A percentile compares a stretch with the other conserved stretches of the same genome.
Conservation (phyloP, 2,113 vertebrate genomes). For the Lamprologus lemairii region DNA sequence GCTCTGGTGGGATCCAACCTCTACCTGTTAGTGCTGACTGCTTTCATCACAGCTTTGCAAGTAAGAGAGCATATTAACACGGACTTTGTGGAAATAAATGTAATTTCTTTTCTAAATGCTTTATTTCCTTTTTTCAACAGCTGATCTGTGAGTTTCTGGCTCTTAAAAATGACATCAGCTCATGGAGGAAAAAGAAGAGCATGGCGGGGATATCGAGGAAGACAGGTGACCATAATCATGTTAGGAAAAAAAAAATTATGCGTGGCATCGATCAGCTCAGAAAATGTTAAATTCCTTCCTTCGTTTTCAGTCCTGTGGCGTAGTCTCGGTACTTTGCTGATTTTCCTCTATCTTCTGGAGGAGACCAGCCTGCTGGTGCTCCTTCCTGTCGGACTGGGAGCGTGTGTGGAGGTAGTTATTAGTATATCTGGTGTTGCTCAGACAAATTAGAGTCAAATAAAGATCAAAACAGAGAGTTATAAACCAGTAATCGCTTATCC, state of each 20-base stretch:
- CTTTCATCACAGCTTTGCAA: constrained; percentile 89
- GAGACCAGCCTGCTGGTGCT: constrained; percentile 89
- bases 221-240: constrained; percentile 71
- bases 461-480: background rate
- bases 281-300: background rate
- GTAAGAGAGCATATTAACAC: constrained; percentile 65
- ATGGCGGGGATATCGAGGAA: constrained; percentile 93
- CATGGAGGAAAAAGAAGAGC: constrained; percentile 91
- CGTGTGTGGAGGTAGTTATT: constrained; percentile 81
- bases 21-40: constrained; percentile 86
- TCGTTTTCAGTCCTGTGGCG: constrained; percentile 83
- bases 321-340: constrained; percentile 87
- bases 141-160: constrained; percentile 95
- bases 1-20: constrained; percentile 90
- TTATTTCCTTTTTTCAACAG: constrained; percentile 51
- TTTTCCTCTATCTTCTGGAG: constrained; percentile 91
- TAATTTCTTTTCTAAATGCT: background rate
- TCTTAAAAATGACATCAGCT: constrained; percentile 95
- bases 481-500: background rate
- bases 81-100: accelerated
- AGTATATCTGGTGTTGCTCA: background rate
- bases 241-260: background rate
- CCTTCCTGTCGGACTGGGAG: constrained; percentile 85
- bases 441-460: background rate
- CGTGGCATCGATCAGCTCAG: accelerated